Percentiles rank a stretch among this genome's conserved stretches.
Conservation (phyloP, 2,888 invertebrate genomes). For the Pseudeuparius sepicola region DNA sequence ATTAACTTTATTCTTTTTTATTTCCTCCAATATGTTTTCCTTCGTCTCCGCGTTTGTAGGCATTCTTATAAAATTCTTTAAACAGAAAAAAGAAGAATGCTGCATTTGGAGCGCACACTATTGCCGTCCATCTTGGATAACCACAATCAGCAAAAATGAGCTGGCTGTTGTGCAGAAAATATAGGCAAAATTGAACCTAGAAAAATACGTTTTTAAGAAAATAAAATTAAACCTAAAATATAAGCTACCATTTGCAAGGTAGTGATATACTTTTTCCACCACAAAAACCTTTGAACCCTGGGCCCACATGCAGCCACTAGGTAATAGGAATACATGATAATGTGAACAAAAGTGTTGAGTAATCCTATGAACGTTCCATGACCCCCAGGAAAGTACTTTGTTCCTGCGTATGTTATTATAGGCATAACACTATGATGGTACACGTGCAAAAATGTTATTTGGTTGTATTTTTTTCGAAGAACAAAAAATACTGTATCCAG, state of each 20-base stretch:
- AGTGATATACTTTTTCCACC: constrained; percentile 82
- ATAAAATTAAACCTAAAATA: constrained; percentile 5
- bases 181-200: constrained; percentile 83
- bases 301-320: constrained; percentile 68
- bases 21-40: too few species aligned
- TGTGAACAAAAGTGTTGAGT: constrained; percentile 66
- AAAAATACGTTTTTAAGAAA: constrained; percentile 29
- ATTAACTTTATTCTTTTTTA: too few species aligned
- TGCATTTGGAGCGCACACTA: constrained; percentile 80
- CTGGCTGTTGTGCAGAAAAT: constrained; percentile 78
- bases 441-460: constrained; percentile 83
- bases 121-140: constrained; percentile 74
- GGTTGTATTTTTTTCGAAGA: constrained; percentile 79
- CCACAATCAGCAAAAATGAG: constrained; percentile 79
- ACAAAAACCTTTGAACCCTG: constrained; percentile 59
- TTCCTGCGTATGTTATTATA: constrained; percentile 84
- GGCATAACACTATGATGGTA: constrained; percentile 96
- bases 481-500: constrained; percentile 91
- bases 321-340: constrained; percentile 77
- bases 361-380: constrained; percentile 61
- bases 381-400: constrained; percentile 69
- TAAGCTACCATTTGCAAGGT: constrained; percentile 58
- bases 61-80: constrained; percentile 80
- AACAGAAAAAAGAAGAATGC: constrained; percentile 90
- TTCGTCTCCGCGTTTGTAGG: too few species aligned